Evolutionary conservation across 1,140 invertebrate genomes (phyloP).

Genomic region (Patella vulgata): DNA sequence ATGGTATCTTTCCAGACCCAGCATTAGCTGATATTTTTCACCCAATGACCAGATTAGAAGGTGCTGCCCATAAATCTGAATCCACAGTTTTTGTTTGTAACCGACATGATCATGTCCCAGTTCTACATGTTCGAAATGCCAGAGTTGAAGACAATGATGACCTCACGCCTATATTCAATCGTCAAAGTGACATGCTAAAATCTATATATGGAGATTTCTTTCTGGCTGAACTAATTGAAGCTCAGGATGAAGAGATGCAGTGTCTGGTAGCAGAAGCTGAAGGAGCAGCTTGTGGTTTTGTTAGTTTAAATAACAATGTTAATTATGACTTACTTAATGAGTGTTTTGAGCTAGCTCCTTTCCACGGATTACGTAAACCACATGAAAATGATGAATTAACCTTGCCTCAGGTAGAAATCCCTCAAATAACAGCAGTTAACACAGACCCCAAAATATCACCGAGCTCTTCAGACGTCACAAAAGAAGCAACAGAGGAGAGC

Average conservation of each 20-base stretch:
- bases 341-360: slow-evolving; percentile 76
- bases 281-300: slow-evolving; percentile 70
- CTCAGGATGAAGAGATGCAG: slow-evolving; percentile 68
- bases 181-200: slow-evolving; percentile 68
- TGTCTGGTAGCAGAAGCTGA: slow-evolving; percentile 66
- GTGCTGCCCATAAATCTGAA: slow-evolving; percentile 10
- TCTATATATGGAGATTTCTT: slow-evolving; percentile 78
- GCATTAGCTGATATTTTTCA: slow-evolving; percentile 55
- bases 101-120: slow-evolving; percentile 62
- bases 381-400: slow-evolving; percentile 52
- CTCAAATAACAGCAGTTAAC: too few species aligned
- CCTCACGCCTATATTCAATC: slow-evolving; percentile 74
- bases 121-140: slow-evolving; percentile 63
- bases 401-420: too few species aligned
- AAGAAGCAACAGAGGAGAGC: neutral
- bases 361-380: slow-evolving; percentile 71
- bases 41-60: slow-evolving; percentile 43
- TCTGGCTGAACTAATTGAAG: slow-evolving; percentile 76
- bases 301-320: slow-evolving; percentile 74
- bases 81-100: slow-evolving; percentile 54
- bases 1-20: slow-evolving; percentile 57
- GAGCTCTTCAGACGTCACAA: slow-evolving; percentile 25
- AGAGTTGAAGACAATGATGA: slow-evolving; percentile 80
- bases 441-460: slow-evolving; percentile 46
- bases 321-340: slow-evolving; percentile 74